Base-by-base conservation (phyloP, 2,888 invertebrate species). In the Drosophila leonis region DNA sequence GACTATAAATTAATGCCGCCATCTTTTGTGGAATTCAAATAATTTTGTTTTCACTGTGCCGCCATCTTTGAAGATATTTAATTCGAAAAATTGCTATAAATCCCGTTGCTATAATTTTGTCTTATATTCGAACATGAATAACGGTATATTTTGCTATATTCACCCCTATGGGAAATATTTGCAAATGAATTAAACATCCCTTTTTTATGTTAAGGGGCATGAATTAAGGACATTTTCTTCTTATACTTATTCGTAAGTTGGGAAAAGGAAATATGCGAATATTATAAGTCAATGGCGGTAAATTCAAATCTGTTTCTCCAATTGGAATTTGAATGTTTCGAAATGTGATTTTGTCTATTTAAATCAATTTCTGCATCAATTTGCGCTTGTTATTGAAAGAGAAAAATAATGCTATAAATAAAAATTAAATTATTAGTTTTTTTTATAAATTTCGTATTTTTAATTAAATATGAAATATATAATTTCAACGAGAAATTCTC, bases 91-190 rank as follows among this genome's bases (percentile, higher is more conserved):
- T 13, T 18, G 49, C 49, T 9, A 31, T 49, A 49, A 49, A 13
- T 49, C 49, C 49, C 31, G 6, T 27, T 4, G n/a, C 46, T 27
- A 46, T 46, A 46, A 49, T 49, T 49, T n/a, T 29, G n/a, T 29
- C 48, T 48, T 29, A 48, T 49, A 49, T 20, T 27, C 10, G 46
- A 18, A 49, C 12, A 12, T 3, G 3, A 1, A 31, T 31, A 49
- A 13, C 18, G 49, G 49, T 33, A 49, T 49, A n/a, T 18, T 18
- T 18, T 48, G 29, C 6, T 10, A 6, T 4, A 4, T 31, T 12
- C 12, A 18, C 6, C 5, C 12, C 12, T 7, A 7, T 4, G 18
- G 31, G 12, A 31, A 18, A 15, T 49, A 18, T 12, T 13, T 13
- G 12, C 13, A 8, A 31, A 49, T 49, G 33, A 49, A 49, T 33